phyloP scores from a whole-genome alignment of 2,888 invertebrate genomes.

The Megaustenia siamemsis region DNA sequence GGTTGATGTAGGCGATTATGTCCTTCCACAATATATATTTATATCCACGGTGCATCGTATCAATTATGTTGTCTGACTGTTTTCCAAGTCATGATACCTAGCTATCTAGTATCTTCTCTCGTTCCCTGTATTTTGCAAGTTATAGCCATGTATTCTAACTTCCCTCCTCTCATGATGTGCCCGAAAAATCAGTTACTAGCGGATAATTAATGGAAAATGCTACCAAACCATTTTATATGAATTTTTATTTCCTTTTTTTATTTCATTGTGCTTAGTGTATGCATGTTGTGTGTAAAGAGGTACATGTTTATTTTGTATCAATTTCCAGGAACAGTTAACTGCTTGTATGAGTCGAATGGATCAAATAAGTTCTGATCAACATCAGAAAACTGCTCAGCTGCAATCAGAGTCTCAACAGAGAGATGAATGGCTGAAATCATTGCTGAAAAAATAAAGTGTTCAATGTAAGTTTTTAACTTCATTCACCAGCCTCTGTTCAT shows the following conservation, averaged over 20 bases:
- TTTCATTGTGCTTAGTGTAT: neutral
- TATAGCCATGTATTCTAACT: neutral
- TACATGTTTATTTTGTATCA: neutral
- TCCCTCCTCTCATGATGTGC: neutral
- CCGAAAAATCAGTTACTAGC: neutral
- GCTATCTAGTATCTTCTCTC: too few relatives aligned
- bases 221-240: neutral
- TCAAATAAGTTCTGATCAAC: neutral
- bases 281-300: neutral
- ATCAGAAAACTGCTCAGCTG: neutral
- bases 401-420: constrained; percentile 8
- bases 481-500: neutral
- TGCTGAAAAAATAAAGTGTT: neutral
- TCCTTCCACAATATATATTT: too few relatives aligned
- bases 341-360: neutral
- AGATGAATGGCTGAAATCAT: neutral
- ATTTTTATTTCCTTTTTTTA: neutral
- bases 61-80: too few relatives aligned
- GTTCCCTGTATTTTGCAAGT: neutral
- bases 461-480: neutral
- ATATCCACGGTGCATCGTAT: too few relatives aligned
- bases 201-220: neutral
- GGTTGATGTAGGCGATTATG: too few relatives aligned
- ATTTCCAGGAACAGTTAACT: neutral
- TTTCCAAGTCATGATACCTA: too few relatives aligned